Base-by-base conservation (phyloP, 30 jellyfish, hydroid and myxozoan genomes). In the Mastigias papua region DNA sequence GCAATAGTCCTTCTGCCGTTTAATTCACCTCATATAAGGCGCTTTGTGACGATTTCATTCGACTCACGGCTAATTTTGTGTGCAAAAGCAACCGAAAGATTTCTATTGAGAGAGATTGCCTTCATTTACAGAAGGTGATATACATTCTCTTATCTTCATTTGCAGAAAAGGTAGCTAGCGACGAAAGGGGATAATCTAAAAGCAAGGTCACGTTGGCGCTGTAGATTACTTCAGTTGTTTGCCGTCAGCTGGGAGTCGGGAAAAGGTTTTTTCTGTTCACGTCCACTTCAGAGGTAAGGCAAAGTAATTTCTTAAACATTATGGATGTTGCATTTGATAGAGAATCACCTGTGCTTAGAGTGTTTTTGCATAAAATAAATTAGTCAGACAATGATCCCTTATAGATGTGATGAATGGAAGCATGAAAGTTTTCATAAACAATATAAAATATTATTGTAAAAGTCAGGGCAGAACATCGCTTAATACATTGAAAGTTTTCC, bases 141-240 rank as follows among this genome's bases (percentile, higher is more conserved):
- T 26, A 82, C 69, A 37, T 51, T 69, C 58, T 30, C 88, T 85
- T 85, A 85, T 85, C 94, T 37, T 10, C 81, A 66, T 71, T 32
- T 50, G 57, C 88, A 85, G 85, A 85, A 85, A 85, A 35, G 84
- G 78, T 29, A 85, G 76, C 54, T 69, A 78, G 58, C 72, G 23
- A 69, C 37, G 29, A 31, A 57, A n/a, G 92, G 74, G 42, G 94
- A 85, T 85, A 85, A 85, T 85, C 94, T 85, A 11, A 33, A 37
- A 69, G 31, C 73, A 71, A 73, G 94, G 94, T 85, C 94, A 85
- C 58, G 50, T 61, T 73, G 85, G 69, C 74, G 75, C 37, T 78
- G 88, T 60, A 61, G 94, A 72, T 85, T 61, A 57, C 73, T 57
- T 72, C 64, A 72, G 73, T 85, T 48, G 72, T 50, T 72, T 25